Conservation (phyloP, 2,797 vertebrate species). For the Cheracebus regulus region DNA sequence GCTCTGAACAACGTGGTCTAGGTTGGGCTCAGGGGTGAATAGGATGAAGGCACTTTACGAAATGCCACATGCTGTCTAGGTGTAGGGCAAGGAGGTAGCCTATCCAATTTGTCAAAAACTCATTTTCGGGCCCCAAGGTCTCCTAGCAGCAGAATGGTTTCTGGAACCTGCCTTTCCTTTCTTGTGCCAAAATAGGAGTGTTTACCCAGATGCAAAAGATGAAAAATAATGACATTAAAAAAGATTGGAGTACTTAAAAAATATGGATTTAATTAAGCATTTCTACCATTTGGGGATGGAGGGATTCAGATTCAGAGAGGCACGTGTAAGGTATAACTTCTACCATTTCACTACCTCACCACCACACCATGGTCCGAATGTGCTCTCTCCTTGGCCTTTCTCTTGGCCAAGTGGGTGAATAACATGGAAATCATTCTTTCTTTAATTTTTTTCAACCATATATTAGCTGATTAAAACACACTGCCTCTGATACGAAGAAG, state of each 20-base stretch:
- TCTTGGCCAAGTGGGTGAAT: background rate
- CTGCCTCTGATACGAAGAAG: background rate
- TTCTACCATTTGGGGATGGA: background rate
- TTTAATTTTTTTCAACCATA: background rate
- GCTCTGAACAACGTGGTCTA: background rate
- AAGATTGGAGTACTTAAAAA: constrained; percentile 66
- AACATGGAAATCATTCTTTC: background rate
- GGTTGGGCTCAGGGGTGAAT: background rate
- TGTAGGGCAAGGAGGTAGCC: background rate
- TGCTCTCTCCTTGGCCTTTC: background rate
- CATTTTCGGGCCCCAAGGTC: background rate
- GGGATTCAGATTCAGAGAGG: background rate
- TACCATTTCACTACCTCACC: background rate
- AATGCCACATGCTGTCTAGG: background rate
- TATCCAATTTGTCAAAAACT: constrained; percentile 50
- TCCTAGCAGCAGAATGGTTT: constrained; percentile 35
- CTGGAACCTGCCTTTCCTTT: constrained; percentile 37
- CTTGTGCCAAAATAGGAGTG: constrained; percentile 64
- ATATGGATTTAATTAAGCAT: constrained; percentile 75
- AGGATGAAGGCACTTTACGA: background rate
- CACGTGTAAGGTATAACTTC: background rate
- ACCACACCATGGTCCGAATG: background rate
- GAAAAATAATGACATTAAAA: constrained; percentile 61
- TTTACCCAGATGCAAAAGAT: constrained; percentile 68
- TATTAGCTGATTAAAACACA: background rate